phyloP scores from a whole-genome alignment of 2,888 invertebrate species.

The Agrochola circellaris region DNA sequence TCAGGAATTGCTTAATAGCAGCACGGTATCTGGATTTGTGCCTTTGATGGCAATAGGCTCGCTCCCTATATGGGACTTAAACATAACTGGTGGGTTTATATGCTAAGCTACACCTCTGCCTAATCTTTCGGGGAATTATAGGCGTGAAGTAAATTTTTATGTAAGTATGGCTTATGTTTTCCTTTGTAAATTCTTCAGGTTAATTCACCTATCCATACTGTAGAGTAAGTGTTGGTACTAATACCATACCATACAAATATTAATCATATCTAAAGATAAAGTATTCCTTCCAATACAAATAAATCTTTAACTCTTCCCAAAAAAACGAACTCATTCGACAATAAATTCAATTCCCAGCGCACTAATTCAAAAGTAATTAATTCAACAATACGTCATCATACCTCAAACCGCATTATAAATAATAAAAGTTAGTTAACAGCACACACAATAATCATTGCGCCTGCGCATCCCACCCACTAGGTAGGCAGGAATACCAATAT shows the following conservation, averaged over 20 bases:
- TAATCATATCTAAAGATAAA: background rate
- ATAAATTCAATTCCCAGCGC: constrained; percentile 51
- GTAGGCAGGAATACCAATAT: constrained; percentile 78
- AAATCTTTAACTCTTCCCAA: background rate
- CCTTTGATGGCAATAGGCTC: background rate
- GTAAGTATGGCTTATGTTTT: background rate
- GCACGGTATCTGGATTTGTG: background rate
- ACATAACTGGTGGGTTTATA: background rate
- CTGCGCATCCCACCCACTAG: constrained; percentile 77
- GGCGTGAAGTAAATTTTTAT: background rate
- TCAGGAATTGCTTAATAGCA: background rate
- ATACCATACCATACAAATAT: background rate
- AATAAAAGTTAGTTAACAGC: constrained; percentile 72
- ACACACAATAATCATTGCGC: constrained; percentile 81
- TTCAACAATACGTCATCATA: constrained; percentile 66
- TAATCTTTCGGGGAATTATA: background rate
- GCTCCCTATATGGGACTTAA: background rate
- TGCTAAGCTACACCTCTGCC: background rate
- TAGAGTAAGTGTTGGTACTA: background rate
- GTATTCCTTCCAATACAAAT: constrained; percentile 12
- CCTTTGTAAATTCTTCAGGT: background rate
- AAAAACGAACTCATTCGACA: constrained; percentile 23
- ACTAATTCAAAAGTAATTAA: constrained; percentile 74
- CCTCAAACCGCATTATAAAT: constrained; percentile 62
- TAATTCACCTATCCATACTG: background rate